phyloP scores from a whole-genome alignment of 2,888 invertebrate genomes.

The Hypsopygia costalis region DNA sequence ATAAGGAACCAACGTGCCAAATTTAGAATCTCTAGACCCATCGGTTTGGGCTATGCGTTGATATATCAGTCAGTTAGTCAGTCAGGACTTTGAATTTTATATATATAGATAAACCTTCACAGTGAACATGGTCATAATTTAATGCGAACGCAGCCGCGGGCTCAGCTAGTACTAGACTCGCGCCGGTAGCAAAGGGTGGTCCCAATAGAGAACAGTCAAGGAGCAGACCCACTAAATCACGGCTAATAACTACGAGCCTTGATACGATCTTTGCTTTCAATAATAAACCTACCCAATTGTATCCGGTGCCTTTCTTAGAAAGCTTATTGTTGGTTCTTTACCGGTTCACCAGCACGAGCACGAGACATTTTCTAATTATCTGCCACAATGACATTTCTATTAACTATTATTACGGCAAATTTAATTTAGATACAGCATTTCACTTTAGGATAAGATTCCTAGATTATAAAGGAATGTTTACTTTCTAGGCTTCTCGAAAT shows the following conservation, averaged over 20 bases:
- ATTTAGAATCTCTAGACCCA: too few relatives aligned
- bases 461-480: constrained; percentile 1
- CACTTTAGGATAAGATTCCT: constrained; percentile 1
- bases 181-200: constrained; percentile 43
- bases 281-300: constrained; percentile 70
- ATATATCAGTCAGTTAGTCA: too few relatives aligned
- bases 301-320: constrained; percentile 58
- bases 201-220: constrained; percentile 36
- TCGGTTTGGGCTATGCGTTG: too few relatives aligned
- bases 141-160: too few relatives aligned
- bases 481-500: too few relatives aligned
- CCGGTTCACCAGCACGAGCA: constrained; percentile 37
- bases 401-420: constrained; percentile 34
- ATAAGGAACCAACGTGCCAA: too few relatives aligned
- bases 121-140: too few relatives aligned
- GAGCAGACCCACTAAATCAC: constrained; percentile 62
- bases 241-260: constrained; percentile 65
- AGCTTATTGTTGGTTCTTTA: constrained; percentile 57
- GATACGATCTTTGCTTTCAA: constrained; percentile 75
- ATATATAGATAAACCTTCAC: too few relatives aligned
- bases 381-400: constrained; percentile 61
- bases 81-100: too few relatives aligned
- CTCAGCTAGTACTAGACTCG: too few relatives aligned
- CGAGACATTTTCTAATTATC: constrained; percentile 54
- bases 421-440: constrained; percentile 5